Base-by-base conservation (phyloP, 2,888 invertebrate genomes). In the Camponotus fellah region DNA sequence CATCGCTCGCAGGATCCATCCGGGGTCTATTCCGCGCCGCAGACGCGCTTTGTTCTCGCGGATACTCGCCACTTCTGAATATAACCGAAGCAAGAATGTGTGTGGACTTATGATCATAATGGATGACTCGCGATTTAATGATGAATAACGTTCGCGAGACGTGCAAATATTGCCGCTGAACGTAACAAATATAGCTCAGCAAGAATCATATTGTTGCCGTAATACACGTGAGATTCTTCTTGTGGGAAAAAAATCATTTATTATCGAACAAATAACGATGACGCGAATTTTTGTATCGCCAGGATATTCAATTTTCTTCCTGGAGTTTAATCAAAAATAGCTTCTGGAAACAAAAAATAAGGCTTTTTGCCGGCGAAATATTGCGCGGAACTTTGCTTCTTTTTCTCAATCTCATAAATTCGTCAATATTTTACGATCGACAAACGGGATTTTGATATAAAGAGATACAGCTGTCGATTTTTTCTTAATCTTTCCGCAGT, bases 401-500 rank as follows among this genome's bases (percentile, higher is more conserved):
- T 14, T 40, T 17, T 21, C n/a, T 9, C 46, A 64, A 5, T n/a
- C 43, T 10, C 17, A 21, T n/a, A 46, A 32, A 37, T 58, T 8
- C 32, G 43, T 60, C 60, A 37, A 79, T 69, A 9, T 34, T 80
- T 86, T 77, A 64, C 58, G 56, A 66, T 62, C 66, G 60, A 74
- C 69, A 66, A 53, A 71, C 58, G 58, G 65, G 71, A 85, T 60
- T 81, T 74, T 1, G 26, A 32, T 26, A 85, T 83, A 85, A 88
- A 77, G n/a, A 37, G 74, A 69, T 65, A 79, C 58, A 46, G n/a
- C 49, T 75, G 83, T 46, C 32, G 83, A 83, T 74, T 80, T 85
- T 74, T 76, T 64, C 83, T 83, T 90, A 88, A 88, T 89, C 86
- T 86, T 88, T 86, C 66, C 80, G 76, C 49, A 74, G 71, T 85